These are phyloP conservation scores for Carassius carassius DNA, from an alignment of 2,113 vertebrate genomes.

Conservation along the genomic window DNA sequence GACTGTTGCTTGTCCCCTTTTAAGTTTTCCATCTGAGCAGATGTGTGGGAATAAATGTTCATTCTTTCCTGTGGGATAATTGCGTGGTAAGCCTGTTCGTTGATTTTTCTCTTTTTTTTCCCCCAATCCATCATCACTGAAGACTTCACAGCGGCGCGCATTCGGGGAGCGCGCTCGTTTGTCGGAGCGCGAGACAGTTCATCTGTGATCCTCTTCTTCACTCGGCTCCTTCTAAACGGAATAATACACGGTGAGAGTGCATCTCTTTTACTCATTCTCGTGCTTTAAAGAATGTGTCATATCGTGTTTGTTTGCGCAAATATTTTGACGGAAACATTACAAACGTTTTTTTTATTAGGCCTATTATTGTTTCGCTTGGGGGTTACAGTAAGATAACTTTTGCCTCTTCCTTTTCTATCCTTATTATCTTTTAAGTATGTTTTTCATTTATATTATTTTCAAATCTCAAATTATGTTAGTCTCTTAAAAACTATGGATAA, in stretches of 20 bases:
- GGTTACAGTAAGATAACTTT: background rate
- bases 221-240: background rate
- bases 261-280: background rate
- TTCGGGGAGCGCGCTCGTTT: conserved; percentile 16
- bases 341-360: background rate
- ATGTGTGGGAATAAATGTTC: background rate
- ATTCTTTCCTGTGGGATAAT: background rate
- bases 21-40: background rate
- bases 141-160: conserved; percentile 18
- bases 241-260: background rate
- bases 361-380: background rate
- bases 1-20: background rate
- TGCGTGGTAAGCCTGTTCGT: background rate
- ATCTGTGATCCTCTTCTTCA: background rate
- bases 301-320: background rate
- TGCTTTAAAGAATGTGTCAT: background rate
- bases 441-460: background rate
- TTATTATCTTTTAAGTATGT: background rate
- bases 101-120: background rate
- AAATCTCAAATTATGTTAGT: background rate
- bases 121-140: background rate
- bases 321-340: background rate
- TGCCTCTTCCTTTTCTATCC: background rate
- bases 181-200: background rate
- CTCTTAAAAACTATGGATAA: background rate